These are phyloP conservation scores for Morpho deidamia DNA, from an alignment of 2,888 invertebrate genomes.

Conservation along the genomic window DNA sequence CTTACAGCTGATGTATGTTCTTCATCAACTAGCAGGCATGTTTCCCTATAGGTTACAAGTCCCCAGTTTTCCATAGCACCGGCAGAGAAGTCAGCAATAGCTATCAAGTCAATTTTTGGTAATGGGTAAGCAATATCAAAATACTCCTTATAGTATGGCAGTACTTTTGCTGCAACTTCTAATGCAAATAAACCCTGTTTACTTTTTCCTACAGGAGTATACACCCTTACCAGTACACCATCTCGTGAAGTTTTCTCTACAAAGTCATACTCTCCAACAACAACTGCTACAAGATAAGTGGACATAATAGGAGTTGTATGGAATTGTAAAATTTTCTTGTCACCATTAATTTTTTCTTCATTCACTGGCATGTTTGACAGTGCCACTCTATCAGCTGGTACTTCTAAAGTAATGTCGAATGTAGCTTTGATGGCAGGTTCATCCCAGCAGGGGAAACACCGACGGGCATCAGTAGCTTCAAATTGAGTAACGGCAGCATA, in stretches of 20 bases:
- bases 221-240: constrained; percentile 89
- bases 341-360: constrained; percentile 60
- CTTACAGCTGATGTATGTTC: constrained; percentile 91
- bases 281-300: constrained; percentile 95
- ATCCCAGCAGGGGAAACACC: constrained; percentile 98
- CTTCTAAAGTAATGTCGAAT: constrained; percentile 91
- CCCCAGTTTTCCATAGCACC: constrained; percentile 99
- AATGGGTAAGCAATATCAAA: constrained; percentile 96
- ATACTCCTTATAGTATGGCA: constrained; percentile 96
- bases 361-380: constrained; percentile 94
- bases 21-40: constrained; percentile 93
- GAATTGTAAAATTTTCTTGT: constrained; percentile 81
- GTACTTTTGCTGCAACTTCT: constrained; percentile 92
- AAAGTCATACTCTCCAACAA: constrained; percentile 96
- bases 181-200: constrained; percentile 95
- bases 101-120: constrained; percentile 97
- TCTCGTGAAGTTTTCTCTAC: constrained; percentile 91
- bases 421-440: constrained; percentile 97
- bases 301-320: constrained; percentile 95
- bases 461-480: constrained; percentile 92
- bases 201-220: constrained; percentile 93
- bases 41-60: constrained; percentile 93
- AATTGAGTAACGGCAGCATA: constrained; percentile 96
- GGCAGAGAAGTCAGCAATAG: constrained; percentile 96
- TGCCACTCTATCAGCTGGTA: constrained; percentile 89